Evolutionary conservation across 1,140 invertebrate genomes (phyloP).

Genomic region (Sesamia nonagrioides): DNA sequence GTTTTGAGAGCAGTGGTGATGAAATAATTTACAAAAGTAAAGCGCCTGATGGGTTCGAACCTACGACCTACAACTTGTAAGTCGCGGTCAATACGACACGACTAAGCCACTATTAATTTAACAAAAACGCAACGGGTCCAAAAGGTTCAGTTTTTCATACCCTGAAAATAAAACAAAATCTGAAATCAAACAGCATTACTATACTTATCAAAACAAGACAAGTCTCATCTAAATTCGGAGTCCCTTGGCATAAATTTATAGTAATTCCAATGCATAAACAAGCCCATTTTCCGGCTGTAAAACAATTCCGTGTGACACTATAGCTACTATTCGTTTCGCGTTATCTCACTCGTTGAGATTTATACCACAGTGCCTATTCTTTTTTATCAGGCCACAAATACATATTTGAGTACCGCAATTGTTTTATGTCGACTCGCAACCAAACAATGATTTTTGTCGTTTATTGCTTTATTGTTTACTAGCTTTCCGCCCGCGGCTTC

Average conservation of each 20-base stretch:
- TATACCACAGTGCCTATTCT: constrained; percentile 24
- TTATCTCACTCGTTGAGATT: constrained; percentile 40
- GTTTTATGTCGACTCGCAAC: too few species aligned
- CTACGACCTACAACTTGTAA: too few species aligned
- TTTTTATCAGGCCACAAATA: background rate
- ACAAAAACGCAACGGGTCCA: too few species aligned
- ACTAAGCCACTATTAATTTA: too few species aligned
- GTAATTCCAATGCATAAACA: constrained; percentile 46
- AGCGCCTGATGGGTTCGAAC: too few species aligned
- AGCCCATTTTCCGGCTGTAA: constrained; percentile 32
- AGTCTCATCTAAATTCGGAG: background rate
- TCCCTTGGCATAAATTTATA: constrained; percentile 22
- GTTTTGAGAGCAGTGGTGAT: too few species aligned
- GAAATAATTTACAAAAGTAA: too few species aligned
- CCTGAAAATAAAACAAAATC: too few species aligned
- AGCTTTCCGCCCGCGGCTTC: too few species aligned
- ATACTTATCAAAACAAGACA: background rate
- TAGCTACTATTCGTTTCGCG: constrained; percentile 38
- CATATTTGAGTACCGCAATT: background rate
- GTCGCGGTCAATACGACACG: too few species aligned
- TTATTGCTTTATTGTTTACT: constrained; percentile 28
- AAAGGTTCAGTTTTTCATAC: too few species aligned
- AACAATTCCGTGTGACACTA: constrained; percentile 37
- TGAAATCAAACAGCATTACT: too few species aligned
- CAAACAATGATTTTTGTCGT: constrained; percentile 9